Percentiles rank a stretch among this genome's conserved stretches.
Conservation (phyloP, 2,113 vertebrate genomes). For the Silurus meridionalis region DNA sequence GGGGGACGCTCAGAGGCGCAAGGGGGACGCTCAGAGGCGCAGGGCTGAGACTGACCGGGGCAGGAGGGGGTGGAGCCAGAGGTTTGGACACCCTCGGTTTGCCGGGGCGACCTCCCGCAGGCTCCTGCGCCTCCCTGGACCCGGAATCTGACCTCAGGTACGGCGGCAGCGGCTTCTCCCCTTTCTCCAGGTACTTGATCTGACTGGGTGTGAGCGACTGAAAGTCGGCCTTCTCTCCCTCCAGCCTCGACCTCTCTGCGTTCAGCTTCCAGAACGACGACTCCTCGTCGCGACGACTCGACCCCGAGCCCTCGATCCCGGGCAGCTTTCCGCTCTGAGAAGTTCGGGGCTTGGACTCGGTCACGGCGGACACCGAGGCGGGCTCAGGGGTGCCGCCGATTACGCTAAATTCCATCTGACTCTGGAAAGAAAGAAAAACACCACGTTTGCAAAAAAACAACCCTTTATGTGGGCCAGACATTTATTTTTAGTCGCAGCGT, state of each 20-base stretch:
- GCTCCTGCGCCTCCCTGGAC: conserved; percentile 68
- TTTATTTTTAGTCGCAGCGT: conserved; percentile 37
- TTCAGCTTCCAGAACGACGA: conserved; percentile 96
- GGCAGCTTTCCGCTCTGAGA: conserved; percentile 67
- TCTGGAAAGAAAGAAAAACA: conserved; percentile 67
- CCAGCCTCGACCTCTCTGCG: conserved; percentile 85
- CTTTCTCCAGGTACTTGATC: conserved; percentile 97
- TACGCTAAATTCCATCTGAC: conserved; percentile 93
- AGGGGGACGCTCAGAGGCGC: conserved; percentile 52
- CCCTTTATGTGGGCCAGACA: not conserved
- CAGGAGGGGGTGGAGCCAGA: conserved; percentile 70
- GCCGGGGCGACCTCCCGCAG: conserved; percentile 53
- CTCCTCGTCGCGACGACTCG: conserved; percentile 82
- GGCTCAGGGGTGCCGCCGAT: conserved; percentile 77
- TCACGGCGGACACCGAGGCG: conserved; percentile 54
- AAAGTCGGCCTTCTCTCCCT: conserved; percentile 86
- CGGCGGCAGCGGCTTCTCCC: conserved; percentile 85
- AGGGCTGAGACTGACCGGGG: conserved; percentile 58
- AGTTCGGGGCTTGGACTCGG: conserved; percentile 74
- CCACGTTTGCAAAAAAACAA: not conserved
- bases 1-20: conserved; percentile 65
- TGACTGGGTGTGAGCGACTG: conserved; percentile 94
- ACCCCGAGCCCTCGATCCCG: conserved; percentile 69
- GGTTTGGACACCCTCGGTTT: conserved; percentile 72
- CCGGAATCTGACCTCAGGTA: conserved; percentile 73